These are phyloP conservation scores for Arnoldichthys spilopterus DNA, from an alignment of 2,797 vertebrate genomes.

Conservation along the genomic window DNA sequence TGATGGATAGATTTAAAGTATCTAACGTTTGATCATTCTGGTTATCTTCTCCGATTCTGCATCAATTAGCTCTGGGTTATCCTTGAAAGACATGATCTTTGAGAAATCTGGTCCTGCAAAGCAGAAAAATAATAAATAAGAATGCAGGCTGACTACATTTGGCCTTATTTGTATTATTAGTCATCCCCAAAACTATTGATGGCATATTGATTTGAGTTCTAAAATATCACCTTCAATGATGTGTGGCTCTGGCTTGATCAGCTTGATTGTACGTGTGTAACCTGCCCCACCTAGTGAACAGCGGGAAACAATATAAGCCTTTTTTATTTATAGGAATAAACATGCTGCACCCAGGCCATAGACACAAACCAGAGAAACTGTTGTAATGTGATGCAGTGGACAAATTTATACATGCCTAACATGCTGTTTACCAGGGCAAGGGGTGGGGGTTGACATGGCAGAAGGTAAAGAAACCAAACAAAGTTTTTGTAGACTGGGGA, in stretches of 20 bases:
- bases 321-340: conserved; percentile 67
- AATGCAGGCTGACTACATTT: neutral
- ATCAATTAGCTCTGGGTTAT: conserved; percentile 67
- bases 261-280: conserved; percentile 49
- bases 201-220: neutral
- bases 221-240: conserved; percentile 77
- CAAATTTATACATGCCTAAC: too few species aligned
- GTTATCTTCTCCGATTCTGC: conserved; percentile 76
- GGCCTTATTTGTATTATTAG: neutral
- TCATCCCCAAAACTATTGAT: neutral
- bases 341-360: conserved; percentile 55
- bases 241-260: conserved; percentile 64
- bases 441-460: too few species aligned
- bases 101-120: conserved; percentile 75
- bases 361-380: conserved; percentile 56
- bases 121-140: conserved; percentile 37
- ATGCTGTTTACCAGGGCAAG: neutral
- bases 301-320: conserved; percentile 65
- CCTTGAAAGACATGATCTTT: conserved; percentile 72
- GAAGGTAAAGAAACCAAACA: too few species aligned
- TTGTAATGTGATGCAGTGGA: neutral
- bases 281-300: conserved; percentile 68
- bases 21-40: conserved; percentile 76
- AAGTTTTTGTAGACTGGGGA: too few species aligned
- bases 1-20: neutral